Percentiles rank a stretch among this genome's conserved stretches.
Conservation (phyloP, 1,140 invertebrate genomes). For the Trypoxylus dichotomus region DNA sequence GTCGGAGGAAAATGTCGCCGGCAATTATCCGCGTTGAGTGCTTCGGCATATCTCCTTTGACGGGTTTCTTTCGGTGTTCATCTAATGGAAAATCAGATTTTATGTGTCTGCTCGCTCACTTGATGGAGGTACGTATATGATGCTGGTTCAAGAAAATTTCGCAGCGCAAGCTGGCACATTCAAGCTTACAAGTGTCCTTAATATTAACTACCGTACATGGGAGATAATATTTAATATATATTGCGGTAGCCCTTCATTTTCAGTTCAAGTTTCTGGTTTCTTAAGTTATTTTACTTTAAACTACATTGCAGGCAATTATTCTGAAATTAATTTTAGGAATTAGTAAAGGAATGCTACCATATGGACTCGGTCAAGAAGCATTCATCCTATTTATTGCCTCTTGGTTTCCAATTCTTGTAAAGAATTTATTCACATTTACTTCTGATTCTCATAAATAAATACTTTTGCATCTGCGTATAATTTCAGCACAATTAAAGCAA, state of each 20-base stretch:
- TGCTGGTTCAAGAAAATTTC: not conserved
- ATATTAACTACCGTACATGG: not conserved
- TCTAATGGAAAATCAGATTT: slow-evolving; percentile 7
- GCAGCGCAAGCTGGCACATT: not conserved
- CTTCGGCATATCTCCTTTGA: slow-evolving; percentile 13
- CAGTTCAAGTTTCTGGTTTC: not conserved
- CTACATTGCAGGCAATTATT: not conserved
- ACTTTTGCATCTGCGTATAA: too few species aligned
- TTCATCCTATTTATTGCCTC: too few species aligned
- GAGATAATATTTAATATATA: not conserved
- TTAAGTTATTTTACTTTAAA: not conserved
- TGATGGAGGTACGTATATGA: not conserved
- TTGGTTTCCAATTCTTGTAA: too few species aligned
- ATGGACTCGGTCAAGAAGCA: too few species aligned
- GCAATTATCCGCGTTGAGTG: slow-evolving; percentile 36
- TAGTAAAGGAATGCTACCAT: too few species aligned
- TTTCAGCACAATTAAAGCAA: too few species aligned
- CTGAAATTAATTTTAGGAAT: not conserved
- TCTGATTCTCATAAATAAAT: too few species aligned
- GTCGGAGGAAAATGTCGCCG: slow-evolving; percentile 32
- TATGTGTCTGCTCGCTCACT: not conserved
- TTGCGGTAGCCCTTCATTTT: not conserved
- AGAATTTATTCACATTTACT: too few species aligned
- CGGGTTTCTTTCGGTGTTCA: not conserved
- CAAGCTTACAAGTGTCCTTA: not conserved